Percentiles rank a stretch among this genome's conserved stretches.
phyloP scores from a whole-genome alignment of 2,113 vertebrate species.

The Sceloporus tristichus region DNA sequence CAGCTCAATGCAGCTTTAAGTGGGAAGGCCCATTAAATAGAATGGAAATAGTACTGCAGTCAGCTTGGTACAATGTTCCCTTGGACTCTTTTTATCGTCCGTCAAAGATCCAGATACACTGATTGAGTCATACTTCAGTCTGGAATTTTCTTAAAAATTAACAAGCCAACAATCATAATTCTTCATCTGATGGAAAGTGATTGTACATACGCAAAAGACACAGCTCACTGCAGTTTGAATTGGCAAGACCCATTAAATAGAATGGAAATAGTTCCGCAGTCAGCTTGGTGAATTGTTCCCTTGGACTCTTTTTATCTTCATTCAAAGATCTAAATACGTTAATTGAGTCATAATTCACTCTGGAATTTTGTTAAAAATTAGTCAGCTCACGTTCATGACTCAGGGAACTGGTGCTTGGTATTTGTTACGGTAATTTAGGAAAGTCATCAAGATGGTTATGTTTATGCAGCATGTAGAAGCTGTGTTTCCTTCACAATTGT shows the following conservation, averaged over 20 bases:
- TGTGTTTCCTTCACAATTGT: constrained; percentile 51
- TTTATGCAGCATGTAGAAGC: constrained; percentile 31
- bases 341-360: constrained; percentile 31
- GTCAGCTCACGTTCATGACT: constrained; percentile 42
- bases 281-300: not conserved
- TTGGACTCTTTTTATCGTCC: constrained; percentile 44
- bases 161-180: not conserved
- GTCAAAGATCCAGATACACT: not conserved
- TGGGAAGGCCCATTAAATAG: constrained; percentile 33
- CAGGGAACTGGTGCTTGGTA: constrained; percentile 34
- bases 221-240: not conserved
- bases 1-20: not conserved
- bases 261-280: not conserved
- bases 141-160: constrained; percentile 33
- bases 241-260: constrained; percentile 33
- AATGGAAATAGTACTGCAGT: not conserved
- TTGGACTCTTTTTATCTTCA: constrained; percentile 40
- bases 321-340: not conserved
- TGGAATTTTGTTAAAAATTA: constrained; percentile 35
- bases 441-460: constrained; percentile 53
- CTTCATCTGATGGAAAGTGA: not conserved
- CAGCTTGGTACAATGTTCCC: not conserved
- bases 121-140: constrained; percentile 31
- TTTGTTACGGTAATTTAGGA: constrained; percentile 49
- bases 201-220: not conserved